Base-by-base conservation (phyloP, 2,797 vertebrate genomes). In the Clarias fuscus region DNA sequence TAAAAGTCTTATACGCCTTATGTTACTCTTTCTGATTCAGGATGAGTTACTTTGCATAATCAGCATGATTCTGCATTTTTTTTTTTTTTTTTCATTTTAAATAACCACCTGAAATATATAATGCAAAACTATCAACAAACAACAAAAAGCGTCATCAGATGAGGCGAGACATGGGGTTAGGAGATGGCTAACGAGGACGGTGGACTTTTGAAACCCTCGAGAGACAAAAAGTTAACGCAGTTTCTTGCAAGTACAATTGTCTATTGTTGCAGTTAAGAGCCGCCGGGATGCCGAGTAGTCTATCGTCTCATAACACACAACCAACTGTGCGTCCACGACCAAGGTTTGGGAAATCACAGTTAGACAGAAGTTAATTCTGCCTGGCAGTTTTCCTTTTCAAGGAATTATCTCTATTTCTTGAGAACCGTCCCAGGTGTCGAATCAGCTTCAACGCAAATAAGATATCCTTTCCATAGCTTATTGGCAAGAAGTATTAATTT, bases 331-430 rank as follows among this genome's bases (percentile, higher is more conserved):
- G 76, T 33, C 81, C 62, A 86, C 56, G 4, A 80, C 61, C 17
- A 93, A 92, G 93, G 92, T 91, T 92, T 88, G 93, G 94, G 94
- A 92, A 94, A 92, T 94, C 92, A 93, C 89, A 93, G 92, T 93
- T 91, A 91, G 86, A 90, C 88, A 30, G 30, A 30, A 30, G 91
- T 94, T 94, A 95, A 95, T 95, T 94, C 93, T 90, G 91, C 90
- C 91, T 92, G 92, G 92, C 92, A 93, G 92, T 93, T 94, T 93
- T 91, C 89, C 81, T 86, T 90, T 91, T 88, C 86, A 88, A 86
- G 20, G 87, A 93, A 91, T 90, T 84, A 91, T 91, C 91, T 91
- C 86, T 90, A 90, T 92, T 68, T 90, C 88, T 88, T 83, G 71
- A 85, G 84, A 53, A 87, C 83, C 85, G 87, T 95, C 94, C 94